Conservation (phyloP, 2,888 invertebrate genomes). For the Pasiphila rectangulata region DNA sequence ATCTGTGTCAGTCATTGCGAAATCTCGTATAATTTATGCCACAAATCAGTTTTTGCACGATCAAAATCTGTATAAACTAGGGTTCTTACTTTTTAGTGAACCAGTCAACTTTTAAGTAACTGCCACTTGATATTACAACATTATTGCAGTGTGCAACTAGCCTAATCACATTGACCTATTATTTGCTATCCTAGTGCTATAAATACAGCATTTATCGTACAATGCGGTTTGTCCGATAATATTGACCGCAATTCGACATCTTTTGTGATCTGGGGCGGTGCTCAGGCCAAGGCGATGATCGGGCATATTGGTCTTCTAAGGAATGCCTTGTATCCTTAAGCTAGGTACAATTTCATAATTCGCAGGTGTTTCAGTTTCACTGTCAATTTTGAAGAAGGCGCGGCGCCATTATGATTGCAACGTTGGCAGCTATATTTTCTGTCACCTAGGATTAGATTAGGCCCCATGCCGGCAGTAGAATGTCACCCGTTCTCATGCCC, state of each 20-base stretch:
- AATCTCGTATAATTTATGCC: conserved; percentile 11
- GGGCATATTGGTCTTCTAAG: no score
- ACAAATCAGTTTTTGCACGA: conserved; percentile 3
- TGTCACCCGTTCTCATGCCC: no score
- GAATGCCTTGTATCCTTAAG: no score
- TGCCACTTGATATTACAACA: neutral
- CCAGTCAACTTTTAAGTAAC: neutral
- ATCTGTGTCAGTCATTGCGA: neutral
- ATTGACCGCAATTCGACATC: conserved; percentile 2
- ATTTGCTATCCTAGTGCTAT: conserved; percentile 9
- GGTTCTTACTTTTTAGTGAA: neutral
- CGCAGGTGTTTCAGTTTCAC: no score
- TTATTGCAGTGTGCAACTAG: neutral
- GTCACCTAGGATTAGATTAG: no score
- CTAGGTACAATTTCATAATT: no score
- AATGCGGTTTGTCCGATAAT: neutral
- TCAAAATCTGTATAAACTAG: neutral
- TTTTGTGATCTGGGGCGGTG: neutral
- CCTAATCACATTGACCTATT: conserved; percentile 15
- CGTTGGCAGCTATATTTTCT: no score
- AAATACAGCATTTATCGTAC: neutral
- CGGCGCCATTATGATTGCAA: no score
- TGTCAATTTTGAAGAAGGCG: no score
- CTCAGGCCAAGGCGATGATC: neutral
- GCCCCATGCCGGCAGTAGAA: no score